Base-by-base conservation (phyloP, 2,888 invertebrate genomes). In the Drosophila monieri region DNA sequence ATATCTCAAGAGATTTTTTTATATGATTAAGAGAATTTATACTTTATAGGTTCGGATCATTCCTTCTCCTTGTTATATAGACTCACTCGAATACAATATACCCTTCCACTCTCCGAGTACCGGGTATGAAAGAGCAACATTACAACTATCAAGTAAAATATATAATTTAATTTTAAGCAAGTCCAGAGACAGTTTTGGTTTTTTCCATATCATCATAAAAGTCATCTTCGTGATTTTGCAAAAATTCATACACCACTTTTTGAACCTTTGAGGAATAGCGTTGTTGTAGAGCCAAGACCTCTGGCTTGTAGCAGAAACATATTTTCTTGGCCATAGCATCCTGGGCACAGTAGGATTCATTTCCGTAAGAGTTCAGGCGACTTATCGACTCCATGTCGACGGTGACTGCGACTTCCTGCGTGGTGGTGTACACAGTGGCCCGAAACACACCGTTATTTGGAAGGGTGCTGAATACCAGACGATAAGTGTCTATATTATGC, bases 291-390 rank as follows among this genome's bases (percentile, higher is more conserved):
- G 35, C 35, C 14, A 35, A 35, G 2, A 35, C 35, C 39, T 41
- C 39, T 3, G 39, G 39, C 39, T 18, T 41, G 39, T 18, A 41
- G 39, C 77, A 77, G 35, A 58, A 30, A 6, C 77, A 77, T 37
- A 72, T 66, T 23, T 52, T 68, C 14, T 56, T 65, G 6, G 71
- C 59, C 5, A 37, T 6, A 2, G 15, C 9, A n/a, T 76, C 78
- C 2, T 27, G 4, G 12, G 74, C 60, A 46, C 77, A 77, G 48
- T 53, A 37, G 0, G 77, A 62, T 1, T 74, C 52, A 25, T 56
- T 62, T 8, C 43, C 54, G 60, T 74, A 66, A 0, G 67, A 48
- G 46, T 71, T 71, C 5, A 77, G 37, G 0, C 78, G 77, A 1
- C 60, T 74, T n/a, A 77, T 74, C 10, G 14, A 52, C 0, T 74